These are phyloP conservation scores for Megaleporinus macrocephalus DNA, from an alignment of 2,113 vertebrate genomes.

Conservation along the genomic window DNA sequence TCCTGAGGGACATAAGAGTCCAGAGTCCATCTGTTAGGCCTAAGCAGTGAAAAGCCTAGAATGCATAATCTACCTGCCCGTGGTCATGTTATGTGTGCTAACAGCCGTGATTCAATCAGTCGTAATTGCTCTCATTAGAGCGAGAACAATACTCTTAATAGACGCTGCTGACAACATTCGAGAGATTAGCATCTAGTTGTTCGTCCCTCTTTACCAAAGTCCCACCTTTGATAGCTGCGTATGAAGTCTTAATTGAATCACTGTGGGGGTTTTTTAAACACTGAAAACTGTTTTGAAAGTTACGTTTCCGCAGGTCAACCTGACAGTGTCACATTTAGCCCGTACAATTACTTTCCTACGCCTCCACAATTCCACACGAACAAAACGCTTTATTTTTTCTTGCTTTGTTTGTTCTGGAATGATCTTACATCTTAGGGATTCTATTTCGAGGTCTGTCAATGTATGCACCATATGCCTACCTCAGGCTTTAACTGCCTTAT, in stretches of 20 bases:
- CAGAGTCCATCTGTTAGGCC: constrained; percentile 42
- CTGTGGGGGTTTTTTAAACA: not conserved
- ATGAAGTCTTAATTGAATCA: constrained; percentile 3
- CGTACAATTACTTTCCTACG: too few species aligned
- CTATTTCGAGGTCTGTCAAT: constrained; percentile 41
- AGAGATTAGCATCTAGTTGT: constrained; percentile 39
- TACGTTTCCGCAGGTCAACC: not conserved
- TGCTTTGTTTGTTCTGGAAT: constrained; percentile 25
- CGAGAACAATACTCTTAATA: constrained; percentile 51
- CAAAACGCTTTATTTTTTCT: not conserved
- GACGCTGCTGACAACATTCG: constrained; percentile 15
- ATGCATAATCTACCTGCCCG: constrained; percentile 41
- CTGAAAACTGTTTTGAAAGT: not conserved
- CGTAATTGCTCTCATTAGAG: constrained; percentile 46
- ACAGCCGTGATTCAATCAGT: constrained; percentile 31
- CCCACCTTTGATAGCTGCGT: not conserved
- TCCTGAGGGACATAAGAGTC: constrained; percentile 1
- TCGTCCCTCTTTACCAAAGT: constrained; percentile 23
- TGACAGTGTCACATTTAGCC: not conserved
- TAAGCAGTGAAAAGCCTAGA: constrained; percentile 25
- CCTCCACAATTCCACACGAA: too few species aligned
- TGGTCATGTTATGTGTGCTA: constrained; percentile 25
- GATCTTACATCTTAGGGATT: constrained; percentile 32
- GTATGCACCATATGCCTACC: constrained; percentile 34
- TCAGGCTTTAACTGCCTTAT: constrained; percentile 37